phyloP scores from a whole-genome alignment of 2,888 invertebrate species.

The Xanthia togata region DNA sequence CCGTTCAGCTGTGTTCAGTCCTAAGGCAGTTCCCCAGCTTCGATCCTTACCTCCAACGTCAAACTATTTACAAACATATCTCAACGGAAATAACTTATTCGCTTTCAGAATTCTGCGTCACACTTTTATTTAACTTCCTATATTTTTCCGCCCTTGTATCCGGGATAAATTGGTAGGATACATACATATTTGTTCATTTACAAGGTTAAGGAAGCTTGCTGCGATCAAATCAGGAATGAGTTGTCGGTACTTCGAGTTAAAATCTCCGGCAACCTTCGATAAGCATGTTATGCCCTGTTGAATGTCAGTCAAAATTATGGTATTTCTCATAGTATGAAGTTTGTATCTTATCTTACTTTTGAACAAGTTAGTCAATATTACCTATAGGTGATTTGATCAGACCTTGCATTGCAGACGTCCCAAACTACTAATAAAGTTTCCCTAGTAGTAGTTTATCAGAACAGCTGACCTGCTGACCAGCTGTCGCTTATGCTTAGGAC shows the following conservation, averaged over 20 bases:
- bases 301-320: not conserved
- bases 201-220: slow-evolving; percentile 34
- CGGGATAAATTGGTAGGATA: slow-evolving; percentile 39
- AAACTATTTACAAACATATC: slow-evolving; percentile 54
- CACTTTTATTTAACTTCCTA: slow-evolving; percentile 61
- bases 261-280: slow-evolving; percentile 26
- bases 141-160: slow-evolving; percentile 33
- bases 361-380: not conserved
- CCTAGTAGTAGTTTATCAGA: not conserved
- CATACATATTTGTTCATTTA: slow-evolving; percentile 48
- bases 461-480: not conserved
- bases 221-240: slow-evolving; percentile 33
- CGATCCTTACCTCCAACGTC: slow-evolving; percentile 31
- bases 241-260: slow-evolving; percentile 23
- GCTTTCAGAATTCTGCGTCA: slow-evolving; percentile 49
- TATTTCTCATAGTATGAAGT: not conserved
- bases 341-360: not conserved
- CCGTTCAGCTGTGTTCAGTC: slow-evolving; percentile 28
- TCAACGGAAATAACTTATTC: slow-evolving; percentile 63
- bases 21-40: slow-evolving; percentile 12
- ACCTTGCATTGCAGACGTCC: not conserved
- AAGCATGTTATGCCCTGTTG: slow-evolving; percentile 24
- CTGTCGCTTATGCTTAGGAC: slow-evolving; percentile 30
- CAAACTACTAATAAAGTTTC: not conserved
- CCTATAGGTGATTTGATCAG: not conserved